Conservation (phyloP, 2,113 vertebrate species). For the Scortum barcoo region DNA sequence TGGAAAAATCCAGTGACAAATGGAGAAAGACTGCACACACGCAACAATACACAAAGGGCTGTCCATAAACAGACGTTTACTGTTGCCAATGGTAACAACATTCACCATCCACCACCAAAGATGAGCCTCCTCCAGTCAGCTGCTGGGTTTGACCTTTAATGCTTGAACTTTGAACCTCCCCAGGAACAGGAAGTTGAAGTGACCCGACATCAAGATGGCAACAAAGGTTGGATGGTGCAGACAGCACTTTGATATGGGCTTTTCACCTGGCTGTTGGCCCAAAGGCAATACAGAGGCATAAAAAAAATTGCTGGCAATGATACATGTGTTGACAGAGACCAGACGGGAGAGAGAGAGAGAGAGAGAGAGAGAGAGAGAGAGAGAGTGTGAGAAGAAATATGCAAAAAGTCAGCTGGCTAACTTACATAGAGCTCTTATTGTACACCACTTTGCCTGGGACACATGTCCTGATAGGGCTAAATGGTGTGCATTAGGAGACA, state of each 20-base stretch:
- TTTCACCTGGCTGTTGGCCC: slow-evolving; percentile 76
- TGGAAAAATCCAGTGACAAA: slow-evolving; percentile 8
- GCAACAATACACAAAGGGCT: not conserved
- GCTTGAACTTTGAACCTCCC: slow-evolving; percentile 73
- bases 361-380: too few relatives aligned
- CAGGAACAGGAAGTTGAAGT: slow-evolving; percentile 83
- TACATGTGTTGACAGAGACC: slow-evolving; percentile 45
- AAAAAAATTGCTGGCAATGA: slow-evolving; percentile 52
- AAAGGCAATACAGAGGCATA: slow-evolving; percentile 59
- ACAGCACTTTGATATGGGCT: slow-evolving; percentile 69
- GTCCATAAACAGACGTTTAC: not conserved
- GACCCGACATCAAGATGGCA: slow-evolving; percentile 85
- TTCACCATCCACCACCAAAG: slow-evolving; percentile 12
- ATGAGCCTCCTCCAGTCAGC: not conserved
- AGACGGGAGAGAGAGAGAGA: too few relatives aligned
- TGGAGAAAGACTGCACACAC: not conserved
- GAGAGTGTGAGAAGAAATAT: slow-evolving; percentile 22
- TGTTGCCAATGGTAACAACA: not conserved
- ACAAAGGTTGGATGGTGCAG: slow-evolving; percentile 83
- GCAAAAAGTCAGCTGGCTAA: slow-evolving; percentile 57
- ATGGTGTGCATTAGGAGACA: slow-evolving; percentile 71
- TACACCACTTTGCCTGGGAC: slow-evolving; percentile 55
- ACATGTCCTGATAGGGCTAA: slow-evolving; percentile 29
- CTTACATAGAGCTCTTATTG: slow-evolving; percentile 62
- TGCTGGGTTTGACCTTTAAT: slow-evolving; percentile 56